Percentiles rank a stretch among this genome's conserved stretches.
Evolutionary conservation across 2,113 vertebrate species (phyloP).

Genomic region (Pterophyllum scalare): DNA sequence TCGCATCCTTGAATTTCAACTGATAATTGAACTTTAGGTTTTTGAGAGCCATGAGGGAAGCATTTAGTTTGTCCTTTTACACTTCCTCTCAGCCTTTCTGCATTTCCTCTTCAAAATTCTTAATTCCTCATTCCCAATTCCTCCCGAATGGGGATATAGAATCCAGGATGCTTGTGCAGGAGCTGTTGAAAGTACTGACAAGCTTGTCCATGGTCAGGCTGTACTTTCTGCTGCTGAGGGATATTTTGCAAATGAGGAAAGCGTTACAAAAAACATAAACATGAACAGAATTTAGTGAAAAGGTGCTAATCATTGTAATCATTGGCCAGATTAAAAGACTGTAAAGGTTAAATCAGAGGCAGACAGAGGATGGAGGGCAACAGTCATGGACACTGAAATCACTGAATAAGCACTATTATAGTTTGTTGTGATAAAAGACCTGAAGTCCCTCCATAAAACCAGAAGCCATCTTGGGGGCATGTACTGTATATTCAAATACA

Average conservation of each 20-base stretch:
- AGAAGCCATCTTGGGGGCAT: background rate
- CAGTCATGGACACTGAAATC: accelerated
- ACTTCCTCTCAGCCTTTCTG: background rate
- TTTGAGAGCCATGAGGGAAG: background rate
- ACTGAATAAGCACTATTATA: background rate
- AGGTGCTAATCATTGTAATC: accelerated
- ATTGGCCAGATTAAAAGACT: background rate
- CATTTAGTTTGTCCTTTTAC: background rate
- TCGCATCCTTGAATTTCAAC: background rate
- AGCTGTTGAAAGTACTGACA: accelerated
- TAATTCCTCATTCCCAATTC: background rate
- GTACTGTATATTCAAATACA: background rate
- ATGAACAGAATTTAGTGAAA: accelerated
- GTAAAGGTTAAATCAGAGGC: background rate
- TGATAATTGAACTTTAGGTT: too few species aligned
- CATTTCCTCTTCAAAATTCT: background rate
- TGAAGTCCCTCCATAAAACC: accelerated
- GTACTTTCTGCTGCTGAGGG: background rate
- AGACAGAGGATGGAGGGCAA: background rate
- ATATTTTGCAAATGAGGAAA: too few species aligned
- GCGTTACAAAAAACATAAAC: background rate
- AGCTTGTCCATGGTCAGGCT: background rate
- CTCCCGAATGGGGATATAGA: background rate
- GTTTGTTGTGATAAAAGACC: background rate
- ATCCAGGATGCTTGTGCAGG: background rate